Evolutionary conservation across 1,140 invertebrate species (phyloP), one percentile per base, ranked within the genome.

Genomic region (Drosophila malerkotliana): DNA sequence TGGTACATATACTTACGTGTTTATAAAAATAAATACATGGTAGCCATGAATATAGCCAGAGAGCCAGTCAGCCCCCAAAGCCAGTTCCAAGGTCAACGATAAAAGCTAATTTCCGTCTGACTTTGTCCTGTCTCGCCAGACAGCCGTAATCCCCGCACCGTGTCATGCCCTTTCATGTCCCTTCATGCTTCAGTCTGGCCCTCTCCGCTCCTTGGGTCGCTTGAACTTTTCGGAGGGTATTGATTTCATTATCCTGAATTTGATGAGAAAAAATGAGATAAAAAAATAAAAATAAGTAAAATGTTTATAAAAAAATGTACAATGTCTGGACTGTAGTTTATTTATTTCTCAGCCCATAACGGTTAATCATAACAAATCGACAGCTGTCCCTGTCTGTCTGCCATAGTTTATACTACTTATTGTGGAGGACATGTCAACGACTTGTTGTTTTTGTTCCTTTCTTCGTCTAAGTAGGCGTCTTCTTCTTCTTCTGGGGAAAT

Each of bases 291-390:
- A 0, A 3, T 1, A 37, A 28, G 30, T 51, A 28, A 44, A 14
- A 41, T 15, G 12, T 8, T 21, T 5, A 30, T 18, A n/a, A 34
- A 34, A 34, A 10, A 14, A 41, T 21, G 21, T 21, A 3, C 3
- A 3, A n/a, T 37, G 59, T 63, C 51, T 54, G 49, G 34, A 8
- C 9, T 21, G 54, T 67, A 1, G 9, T 32, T 21, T 18, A 24
- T 32, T 26, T 21, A n/a, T 18, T 14, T 10, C 44, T 44, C 32
- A 37, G 6, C 37, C 21, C 49, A 72, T 84, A 79, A 85, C 81
- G 58, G 81, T 75, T 80, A 85, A 85, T 85, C 66, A 80, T 61
- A 75, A 84, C 45, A 79, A 72, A 84, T 83, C 64, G 79, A 53
- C 79, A 83, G 66, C 58, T 83, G 79, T 41, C 53, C 62, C 47